Evolutionary conservation across 2,113 vertebrate species (phyloP).

Genomic region (Dasyprocta punctata): DNA sequence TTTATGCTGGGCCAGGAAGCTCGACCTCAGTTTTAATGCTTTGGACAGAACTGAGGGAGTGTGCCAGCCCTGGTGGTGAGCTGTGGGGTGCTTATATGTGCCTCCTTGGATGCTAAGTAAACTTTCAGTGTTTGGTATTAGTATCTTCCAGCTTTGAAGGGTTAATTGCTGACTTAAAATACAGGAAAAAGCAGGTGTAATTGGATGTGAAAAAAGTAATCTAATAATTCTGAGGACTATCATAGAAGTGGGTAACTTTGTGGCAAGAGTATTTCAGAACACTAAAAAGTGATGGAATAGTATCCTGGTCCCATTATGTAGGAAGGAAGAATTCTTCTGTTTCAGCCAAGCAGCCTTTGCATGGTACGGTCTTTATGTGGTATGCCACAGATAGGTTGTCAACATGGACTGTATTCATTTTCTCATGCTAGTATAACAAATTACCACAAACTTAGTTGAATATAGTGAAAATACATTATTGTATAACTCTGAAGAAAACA

Average conservation of each 20-base stretch:
- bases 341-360: neutral
- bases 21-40: neutral
- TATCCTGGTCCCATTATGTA: neutral
- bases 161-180: neutral
- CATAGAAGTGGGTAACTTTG: neutral
- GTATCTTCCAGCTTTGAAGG: neutral
- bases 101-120: neutral
- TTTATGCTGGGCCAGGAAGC: neutral
- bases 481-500: neutral
- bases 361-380: neutral
- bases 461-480: neutral
- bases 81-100: neutral
- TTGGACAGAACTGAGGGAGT: neutral
- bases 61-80: neutral
- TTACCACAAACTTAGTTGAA: neutral
- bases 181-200: neutral
- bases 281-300: neutral
- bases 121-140: neutral
- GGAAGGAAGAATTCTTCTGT: neutral
- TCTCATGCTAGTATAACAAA: neutral
- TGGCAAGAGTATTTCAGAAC: neutral
- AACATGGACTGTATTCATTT: neutral
- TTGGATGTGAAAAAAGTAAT: neutral
- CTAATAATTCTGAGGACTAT: neutral
- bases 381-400: neutral